Conservation (phyloP, 2,888 invertebrate species). For the Thereva unica region DNA sequence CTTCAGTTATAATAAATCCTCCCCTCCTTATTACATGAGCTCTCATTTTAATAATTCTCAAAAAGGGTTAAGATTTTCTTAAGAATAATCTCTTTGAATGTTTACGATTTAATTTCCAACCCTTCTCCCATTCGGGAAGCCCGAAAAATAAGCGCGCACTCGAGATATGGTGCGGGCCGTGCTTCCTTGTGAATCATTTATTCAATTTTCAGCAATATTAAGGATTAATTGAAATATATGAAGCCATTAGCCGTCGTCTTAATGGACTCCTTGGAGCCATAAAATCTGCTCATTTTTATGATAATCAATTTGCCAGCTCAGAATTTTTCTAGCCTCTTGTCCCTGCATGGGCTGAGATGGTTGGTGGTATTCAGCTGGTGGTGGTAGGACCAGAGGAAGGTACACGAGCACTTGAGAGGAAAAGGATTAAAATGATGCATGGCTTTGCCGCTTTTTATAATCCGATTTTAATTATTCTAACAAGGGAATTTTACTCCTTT, state of each 20-base stretch:
- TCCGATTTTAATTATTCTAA: slow-evolving; percentile 36
- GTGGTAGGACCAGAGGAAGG: no score
- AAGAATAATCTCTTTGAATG: slow-evolving; percentile 15
- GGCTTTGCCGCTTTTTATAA: slow-evolving; percentile 26
- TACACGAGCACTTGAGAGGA: slow-evolving; percentile 10
- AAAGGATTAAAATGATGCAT: slow-evolving; percentile 37
- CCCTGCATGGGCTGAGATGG: no score
- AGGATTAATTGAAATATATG: slow-evolving; percentile 39
- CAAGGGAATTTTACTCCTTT: not conserved
- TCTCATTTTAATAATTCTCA: slow-evolving; percentile 6
- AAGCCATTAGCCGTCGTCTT: slow-evolving; percentile 34
- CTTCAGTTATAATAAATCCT: slow-evolving; percentile 1
- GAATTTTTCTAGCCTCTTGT: slow-evolving; percentile 14
- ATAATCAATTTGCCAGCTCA: slow-evolving; percentile 31
- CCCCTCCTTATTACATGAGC: not conserved
- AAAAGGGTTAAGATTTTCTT: slow-evolving; percentile 17
- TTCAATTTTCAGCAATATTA: slow-evolving; percentile 32
- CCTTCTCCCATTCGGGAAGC: not conserved
- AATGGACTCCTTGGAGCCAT: slow-evolving; percentile 35
- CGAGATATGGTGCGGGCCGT: not conserved
- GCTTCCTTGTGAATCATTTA: slow-evolving; percentile 20
- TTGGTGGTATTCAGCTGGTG: no score
- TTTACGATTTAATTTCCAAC: slow-evolving; percentile 36
- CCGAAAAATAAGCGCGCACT: no score
- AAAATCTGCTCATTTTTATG: slow-evolving; percentile 37